Conservation (phyloP, 2,113 vertebrate genomes). For the Macheiramphus alcinus region DNA sequence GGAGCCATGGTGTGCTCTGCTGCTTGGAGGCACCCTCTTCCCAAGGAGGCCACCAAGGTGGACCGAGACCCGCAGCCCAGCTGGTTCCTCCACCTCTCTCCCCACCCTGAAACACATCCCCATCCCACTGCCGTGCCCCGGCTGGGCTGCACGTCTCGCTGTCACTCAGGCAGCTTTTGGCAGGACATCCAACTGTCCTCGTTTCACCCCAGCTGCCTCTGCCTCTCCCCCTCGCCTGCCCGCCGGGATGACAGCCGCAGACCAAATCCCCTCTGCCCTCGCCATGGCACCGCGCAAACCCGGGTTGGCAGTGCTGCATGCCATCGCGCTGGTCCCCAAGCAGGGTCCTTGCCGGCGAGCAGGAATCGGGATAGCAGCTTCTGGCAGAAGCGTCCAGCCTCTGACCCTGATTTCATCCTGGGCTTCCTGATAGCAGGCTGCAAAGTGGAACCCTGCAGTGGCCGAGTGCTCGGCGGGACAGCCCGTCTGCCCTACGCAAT, state of each 20-base stretch:
- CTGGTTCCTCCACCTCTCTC: not conserved
- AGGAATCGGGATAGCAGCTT: fast-evolving
- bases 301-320: fast-evolving
- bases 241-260: not conserved
- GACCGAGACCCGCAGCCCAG: fast-evolving
- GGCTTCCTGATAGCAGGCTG: not conserved
- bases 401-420: not conserved
- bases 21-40: not conserved
- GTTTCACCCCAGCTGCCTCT: not conserved
- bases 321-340: fast-evolving
- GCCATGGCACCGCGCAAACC: not conserved
- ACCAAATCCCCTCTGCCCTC: not conserved
- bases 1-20: fast-evolving
- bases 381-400: not conserved
- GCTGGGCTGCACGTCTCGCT: not conserved
- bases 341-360: not conserved
- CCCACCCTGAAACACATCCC: not conserved
- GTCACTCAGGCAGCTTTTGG: not conserved
- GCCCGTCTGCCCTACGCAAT: fast-evolving
- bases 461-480: fast-evolving
- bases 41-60: not conserved
- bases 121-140: fast-evolving
- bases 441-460: not conserved
- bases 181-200: not conserved
- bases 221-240: not conserved